Evolutionary conservation across 1,140 invertebrate genomes (phyloP), one percentile per base, ranked within the genome.

Genomic region (Meloidogyne exigua): DNA sequence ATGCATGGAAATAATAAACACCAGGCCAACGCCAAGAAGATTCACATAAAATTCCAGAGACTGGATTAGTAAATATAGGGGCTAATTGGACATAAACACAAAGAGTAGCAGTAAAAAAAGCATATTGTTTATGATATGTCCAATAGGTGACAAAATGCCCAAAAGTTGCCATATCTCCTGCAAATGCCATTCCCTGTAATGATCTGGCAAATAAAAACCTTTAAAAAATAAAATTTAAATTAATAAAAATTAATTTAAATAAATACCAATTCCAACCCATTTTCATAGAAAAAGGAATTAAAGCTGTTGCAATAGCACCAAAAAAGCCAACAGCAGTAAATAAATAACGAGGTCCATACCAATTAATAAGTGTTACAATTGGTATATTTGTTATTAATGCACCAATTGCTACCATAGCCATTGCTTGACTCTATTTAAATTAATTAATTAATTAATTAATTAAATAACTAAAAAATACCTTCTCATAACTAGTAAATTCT

Each of bases 21-120:
- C 79, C 80, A 18, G 79, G 80, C 80, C 80, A 81, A 26, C 80
- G 77, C 26, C 72, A 23, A 13, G 75, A 79, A 15, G 80, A 81
- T n/a, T 72, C 72, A 42, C 80, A 81, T 25, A 81, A 65, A 36
- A 80, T 25, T 70, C 77, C 77, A 15, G 76, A 69, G 32, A 77
- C 69, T 23, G 77, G 77, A 71, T 76, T 79, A 3, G 77, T 79
- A 62, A 79, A 71, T 39, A 79, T 69, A 18, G 77, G 77, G 15
- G 77, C 77, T 63, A 79, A 26, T 49, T 79, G 77, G 21, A 79
- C 77, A 49, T 79, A 79, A 42, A 77, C 76, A 57, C 76, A 78
- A n/a, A 78, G 21, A 12, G 76, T 79, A n/a, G 76, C 72, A 25
- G 77, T 79, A 57, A 79, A 79, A 28, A 79, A 79, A 18, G 77